These are phyloP conservation scores for Noturus placidus DNA, from an alignment of 2,113 vertebrate species.

Conservation along the genomic window DNA sequence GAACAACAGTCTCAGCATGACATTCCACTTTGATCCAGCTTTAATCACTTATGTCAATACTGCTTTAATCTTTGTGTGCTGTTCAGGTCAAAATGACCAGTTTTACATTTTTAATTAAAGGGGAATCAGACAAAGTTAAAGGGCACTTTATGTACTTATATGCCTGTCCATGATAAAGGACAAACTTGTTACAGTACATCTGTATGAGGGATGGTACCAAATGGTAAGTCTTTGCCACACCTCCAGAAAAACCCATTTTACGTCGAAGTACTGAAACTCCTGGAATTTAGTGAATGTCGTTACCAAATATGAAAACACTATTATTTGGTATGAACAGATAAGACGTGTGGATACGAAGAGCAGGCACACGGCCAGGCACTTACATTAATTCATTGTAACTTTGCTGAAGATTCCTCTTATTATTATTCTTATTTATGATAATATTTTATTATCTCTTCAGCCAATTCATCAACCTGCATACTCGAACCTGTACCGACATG, in stretches of 20 bases:
- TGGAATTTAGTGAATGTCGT: too few relatives aligned
- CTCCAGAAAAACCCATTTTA: too few relatives aligned
- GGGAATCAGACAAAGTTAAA: not conserved
- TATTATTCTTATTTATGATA: too few relatives aligned
- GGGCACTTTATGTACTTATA: not conserved
- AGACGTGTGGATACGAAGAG: not conserved
- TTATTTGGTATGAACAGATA: not conserved
- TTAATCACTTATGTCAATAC: not conserved
- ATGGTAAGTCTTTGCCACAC: not conserved
- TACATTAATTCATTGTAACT: too few relatives aligned
- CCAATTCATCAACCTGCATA: too few relatives aligned
- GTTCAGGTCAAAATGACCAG: not conserved
- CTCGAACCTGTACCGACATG: too few relatives aligned
- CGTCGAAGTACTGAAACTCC: too few relatives aligned
- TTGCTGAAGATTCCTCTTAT: too few relatives aligned
- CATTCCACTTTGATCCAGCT: not conserved
- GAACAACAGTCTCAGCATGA: not conserved
- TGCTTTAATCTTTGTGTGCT: not conserved
- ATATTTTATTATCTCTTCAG: too few relatives aligned
- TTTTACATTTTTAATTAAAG: not conserved
- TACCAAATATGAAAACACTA: not conserved
- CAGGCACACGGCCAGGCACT: not conserved
- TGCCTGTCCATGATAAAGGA: not conserved
- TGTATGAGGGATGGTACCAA: not conserved
- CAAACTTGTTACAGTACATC: not conserved